Percentiles rank a stretch among this genome's conserved stretches.
Conservation (phyloP, 2,113 vertebrate genomes). For the Tor tambroides region DNA sequence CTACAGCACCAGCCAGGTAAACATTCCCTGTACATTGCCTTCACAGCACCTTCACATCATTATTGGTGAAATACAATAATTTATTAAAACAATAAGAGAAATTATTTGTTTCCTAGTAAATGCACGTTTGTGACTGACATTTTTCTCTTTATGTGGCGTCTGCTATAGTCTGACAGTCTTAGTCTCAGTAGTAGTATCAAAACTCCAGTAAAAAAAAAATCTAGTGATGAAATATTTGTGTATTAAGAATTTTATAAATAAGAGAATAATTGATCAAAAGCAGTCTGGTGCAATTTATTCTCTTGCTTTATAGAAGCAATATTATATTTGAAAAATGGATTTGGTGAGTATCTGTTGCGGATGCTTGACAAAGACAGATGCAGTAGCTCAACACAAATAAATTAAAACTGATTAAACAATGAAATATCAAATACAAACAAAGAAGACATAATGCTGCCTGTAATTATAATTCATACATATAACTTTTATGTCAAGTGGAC, state of each 20-base stretch:
- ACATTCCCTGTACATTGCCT: background rate
- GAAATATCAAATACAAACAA: background rate
- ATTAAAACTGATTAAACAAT: background rate
- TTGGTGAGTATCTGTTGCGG: background rate
- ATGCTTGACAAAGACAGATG: background rate
- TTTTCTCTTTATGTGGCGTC: no score
- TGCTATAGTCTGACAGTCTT: background rate
- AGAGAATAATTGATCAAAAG: background rate
- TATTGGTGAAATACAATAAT: background rate
- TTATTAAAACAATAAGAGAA: no score
- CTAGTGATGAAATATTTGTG: no score
- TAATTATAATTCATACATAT: no score
- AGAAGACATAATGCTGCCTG: no score
- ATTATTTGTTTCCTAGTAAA: background rate
- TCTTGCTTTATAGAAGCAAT: background rate
- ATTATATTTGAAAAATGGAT: background rate
- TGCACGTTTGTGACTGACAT: background rate
- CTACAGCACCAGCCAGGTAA: conserved; percentile 86
- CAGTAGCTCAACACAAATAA: no score
- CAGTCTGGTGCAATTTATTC: background rate
- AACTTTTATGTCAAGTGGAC: no score
- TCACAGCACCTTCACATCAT: background rate
- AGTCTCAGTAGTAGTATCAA: no score
- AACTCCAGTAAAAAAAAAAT: no score
- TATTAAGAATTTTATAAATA: no score